Evolutionary conservation across 2,797 vertebrate genomes (phyloP).

Genomic region (Psittacula derbiana): DNA sequence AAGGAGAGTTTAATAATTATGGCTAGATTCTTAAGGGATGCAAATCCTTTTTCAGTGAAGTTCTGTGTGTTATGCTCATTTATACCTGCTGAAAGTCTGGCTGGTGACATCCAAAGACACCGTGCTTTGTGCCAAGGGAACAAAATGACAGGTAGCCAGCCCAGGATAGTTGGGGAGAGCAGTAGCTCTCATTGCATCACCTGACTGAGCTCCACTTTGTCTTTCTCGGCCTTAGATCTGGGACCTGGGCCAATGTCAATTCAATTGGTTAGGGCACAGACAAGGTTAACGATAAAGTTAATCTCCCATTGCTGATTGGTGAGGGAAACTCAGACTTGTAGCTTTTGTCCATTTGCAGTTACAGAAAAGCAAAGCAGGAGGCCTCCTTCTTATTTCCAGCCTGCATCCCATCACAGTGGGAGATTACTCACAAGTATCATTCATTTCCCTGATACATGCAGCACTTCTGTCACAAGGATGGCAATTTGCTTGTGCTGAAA

Average conservation of each 20-base stretch:
- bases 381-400: background rate
- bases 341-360: constrained; percentile 22
- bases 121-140: background rate
- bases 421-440: background rate
- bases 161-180: background rate
- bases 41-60: background rate
- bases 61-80: background rate
- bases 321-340: constrained; percentile 15
- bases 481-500: background rate
- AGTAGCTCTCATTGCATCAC: background rate
- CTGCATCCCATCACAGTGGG: background rate
- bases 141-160: background rate
- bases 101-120: background rate
- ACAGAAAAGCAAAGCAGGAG: background rate
- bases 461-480: background rate
- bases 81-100: background rate
- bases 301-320: constrained; percentile 30
- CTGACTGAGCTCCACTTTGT: background rate
- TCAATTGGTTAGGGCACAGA: constrained; percentile 24
- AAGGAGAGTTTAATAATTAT: background rate
- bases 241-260: constrained; percentile 42
- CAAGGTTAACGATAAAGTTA: constrained; percentile 51
- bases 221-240: constrained; percentile 5
- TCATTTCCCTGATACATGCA: background rate
- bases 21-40: background rate